Percentiles rank a stretch among this genome's conserved stretches.
Evolutionary conservation across 2,113 vertebrate species (phyloP).

Genomic region (Burhinus bistriatus): DNA sequence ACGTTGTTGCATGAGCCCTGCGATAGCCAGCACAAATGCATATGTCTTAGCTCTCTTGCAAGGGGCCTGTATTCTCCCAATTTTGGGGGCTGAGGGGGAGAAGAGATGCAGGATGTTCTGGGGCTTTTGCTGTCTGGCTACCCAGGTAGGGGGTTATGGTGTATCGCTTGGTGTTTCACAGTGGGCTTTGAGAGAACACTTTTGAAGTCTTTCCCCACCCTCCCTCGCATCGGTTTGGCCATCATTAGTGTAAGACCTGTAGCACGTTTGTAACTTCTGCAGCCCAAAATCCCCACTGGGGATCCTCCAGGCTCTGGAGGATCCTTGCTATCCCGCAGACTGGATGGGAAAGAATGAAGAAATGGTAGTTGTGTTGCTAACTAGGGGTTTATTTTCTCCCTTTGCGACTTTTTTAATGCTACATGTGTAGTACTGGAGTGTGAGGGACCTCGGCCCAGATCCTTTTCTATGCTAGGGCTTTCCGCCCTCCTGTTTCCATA

Average conservation of each 20-base stretch:
- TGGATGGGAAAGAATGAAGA: not conserved
- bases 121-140: not conserved
- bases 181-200: not conserved
- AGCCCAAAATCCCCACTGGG: too few species aligned
- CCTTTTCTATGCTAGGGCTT: not conserved
- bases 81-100: not conserved
- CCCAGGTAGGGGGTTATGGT: too few species aligned
- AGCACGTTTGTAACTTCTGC: not conserved
- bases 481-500: not conserved
- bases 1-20: fast-evolving
- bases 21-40: fast-evolving
- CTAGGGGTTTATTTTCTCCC: not conserved
- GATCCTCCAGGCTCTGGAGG: too few species aligned
- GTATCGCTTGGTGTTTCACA: not conserved
- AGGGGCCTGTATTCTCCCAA: fast-evolving
- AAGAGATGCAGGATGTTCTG: not conserved
- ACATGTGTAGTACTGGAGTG: not conserved
- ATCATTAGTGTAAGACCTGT: not conserved
- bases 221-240: fast-evolving
- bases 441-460: not conserved
- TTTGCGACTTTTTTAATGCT: not conserved
- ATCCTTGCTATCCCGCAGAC: not conserved
- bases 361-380: not conserved
- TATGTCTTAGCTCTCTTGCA: fast-evolving
- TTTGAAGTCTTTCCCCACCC: not conserved